Percentiles rank a stretch among this genome's conserved stretches.
These are phyloP conservation scores for Puntigrus tetrazona DNA, from an alignment of 2,113 vertebrate species.

Conservation along the genomic window DNA sequence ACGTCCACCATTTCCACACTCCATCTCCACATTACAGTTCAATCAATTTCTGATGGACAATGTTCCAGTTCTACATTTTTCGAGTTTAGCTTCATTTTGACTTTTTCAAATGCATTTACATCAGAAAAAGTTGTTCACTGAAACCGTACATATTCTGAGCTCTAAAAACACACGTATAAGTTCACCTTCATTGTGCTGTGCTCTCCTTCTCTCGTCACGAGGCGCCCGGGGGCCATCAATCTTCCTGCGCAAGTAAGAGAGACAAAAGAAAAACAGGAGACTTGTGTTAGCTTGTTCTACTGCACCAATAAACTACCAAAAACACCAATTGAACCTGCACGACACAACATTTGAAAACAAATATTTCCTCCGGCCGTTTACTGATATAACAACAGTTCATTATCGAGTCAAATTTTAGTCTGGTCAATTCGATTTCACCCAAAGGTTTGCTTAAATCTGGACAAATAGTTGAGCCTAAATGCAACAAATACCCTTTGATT, in stretches of 20 bases:
- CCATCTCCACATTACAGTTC: not conserved
- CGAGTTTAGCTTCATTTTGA: not conserved
- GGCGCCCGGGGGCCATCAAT: conserved; percentile 85
- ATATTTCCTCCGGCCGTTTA: not conserved
- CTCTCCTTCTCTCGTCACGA: conserved; percentile 85
- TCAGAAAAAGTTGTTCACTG: not conserved
- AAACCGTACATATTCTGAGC: not conserved
- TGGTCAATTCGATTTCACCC: not conserved
- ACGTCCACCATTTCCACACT: not conserved
- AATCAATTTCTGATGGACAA: not conserved
- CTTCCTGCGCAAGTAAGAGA: conserved; percentile 74
- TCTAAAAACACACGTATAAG: not conserved
- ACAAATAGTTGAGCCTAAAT: not conserved
- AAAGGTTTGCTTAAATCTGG: not conserved
- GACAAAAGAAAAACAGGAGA: conserved; percentile 5
- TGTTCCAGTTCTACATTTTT: not conserved
- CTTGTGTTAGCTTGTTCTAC: not conserved
- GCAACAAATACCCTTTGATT: not conserved
- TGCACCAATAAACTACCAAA: not conserved
- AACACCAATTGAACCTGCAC: not conserved
- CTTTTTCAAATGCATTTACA: not conserved
- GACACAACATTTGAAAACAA: not conserved
- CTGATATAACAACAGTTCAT: not conserved
- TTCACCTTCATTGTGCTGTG: conserved; percentile 92
- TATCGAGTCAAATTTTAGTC: not conserved